Evolutionary conservation across 2,113 vertebrate genomes (phyloP).

Genomic region (Hemichromis elongatus): DNA sequence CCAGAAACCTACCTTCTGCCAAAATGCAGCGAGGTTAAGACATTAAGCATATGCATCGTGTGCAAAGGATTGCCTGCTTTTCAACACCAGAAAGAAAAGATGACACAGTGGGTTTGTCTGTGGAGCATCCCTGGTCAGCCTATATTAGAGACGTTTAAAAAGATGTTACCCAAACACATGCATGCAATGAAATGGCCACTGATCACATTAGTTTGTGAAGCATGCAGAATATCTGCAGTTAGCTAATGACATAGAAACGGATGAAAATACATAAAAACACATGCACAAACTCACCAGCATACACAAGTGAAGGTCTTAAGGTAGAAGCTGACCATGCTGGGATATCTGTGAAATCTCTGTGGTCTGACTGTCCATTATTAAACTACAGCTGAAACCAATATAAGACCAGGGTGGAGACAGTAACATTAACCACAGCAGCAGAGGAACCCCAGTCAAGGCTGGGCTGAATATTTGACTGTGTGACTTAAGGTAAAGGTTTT

Average conservation of each 20-base stretch:
- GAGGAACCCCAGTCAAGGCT: conserved; percentile 31
- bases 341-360: conserved; percentile 57
- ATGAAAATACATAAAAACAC: not conserved
- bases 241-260: not conserved
- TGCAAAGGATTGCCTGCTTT: conserved; percentile 43
- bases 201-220: not conserved
- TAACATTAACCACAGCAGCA: conserved; percentile 40
- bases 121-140: conserved; percentile 23
- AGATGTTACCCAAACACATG: conserved; percentile 12
- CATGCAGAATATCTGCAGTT: not conserved
- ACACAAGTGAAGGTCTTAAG: not conserved
- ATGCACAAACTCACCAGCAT: not conserved
- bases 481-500: not conserved
- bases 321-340: not conserved
- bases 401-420: conserved; percentile 23
- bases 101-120: conserved; percentile 43
- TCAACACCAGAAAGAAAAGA: conserved; percentile 26
- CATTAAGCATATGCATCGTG: not conserved
- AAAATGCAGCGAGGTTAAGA: not conserved
- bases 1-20: not conserved
- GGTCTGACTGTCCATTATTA: conserved; percentile 23
- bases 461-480: not conserved
- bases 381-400: not conserved
- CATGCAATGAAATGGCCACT: not conserved
- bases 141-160: not conserved